A percentile compares a stretch with the other conserved stretches of the same genome.
These are phyloP conservation scores for Machaerirhynchus nigripectus DNA, from an alignment of 2,113 vertebrate species.

Conservation along the genomic window DNA sequence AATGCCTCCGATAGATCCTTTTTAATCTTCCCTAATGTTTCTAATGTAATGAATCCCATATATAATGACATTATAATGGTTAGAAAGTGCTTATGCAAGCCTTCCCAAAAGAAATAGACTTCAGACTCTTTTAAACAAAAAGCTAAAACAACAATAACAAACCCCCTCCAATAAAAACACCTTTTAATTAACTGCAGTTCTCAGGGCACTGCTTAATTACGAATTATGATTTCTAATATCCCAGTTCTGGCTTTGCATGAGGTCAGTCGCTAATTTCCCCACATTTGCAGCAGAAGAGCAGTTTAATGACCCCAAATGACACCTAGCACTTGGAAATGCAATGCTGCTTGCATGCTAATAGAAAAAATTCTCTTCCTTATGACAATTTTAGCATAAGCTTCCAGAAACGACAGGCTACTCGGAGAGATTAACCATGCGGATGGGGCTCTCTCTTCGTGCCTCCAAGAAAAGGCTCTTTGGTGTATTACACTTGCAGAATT, in stretches of 20 bases:
- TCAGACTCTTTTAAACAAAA: constrained; percentile 39
- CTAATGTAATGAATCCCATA: constrained; percentile 56
- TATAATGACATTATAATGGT: constrained; percentile 58
- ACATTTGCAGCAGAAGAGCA: background rate
- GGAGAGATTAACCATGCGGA: background rate
- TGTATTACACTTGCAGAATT: background rate
- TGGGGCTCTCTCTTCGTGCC: background rate
- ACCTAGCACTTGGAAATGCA: background rate
- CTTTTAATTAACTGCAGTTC: constrained; percentile 37
- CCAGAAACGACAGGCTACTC: background rate
- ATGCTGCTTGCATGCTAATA: background rate
- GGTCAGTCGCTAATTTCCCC: background rate
- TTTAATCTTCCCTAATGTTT: constrained; percentile 61
- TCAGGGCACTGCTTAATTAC: constrained; percentile 6
- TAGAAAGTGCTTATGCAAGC: constrained; percentile 58
- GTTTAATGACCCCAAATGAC: background rate
- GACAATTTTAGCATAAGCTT: background rate
- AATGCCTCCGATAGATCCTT: constrained; percentile 39
- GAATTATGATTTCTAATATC: constrained; percentile 7
- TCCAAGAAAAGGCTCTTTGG: background rate
- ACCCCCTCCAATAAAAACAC: background rate
- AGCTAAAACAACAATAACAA: constrained; percentile 16
- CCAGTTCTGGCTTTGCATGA: background rate
- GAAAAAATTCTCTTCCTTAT: background rate
- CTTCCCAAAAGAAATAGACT: constrained; percentile 39